phyloP scores from a whole-genome alignment of 2,113 vertebrate species.

The Macheiramphus alcinus region DNA sequence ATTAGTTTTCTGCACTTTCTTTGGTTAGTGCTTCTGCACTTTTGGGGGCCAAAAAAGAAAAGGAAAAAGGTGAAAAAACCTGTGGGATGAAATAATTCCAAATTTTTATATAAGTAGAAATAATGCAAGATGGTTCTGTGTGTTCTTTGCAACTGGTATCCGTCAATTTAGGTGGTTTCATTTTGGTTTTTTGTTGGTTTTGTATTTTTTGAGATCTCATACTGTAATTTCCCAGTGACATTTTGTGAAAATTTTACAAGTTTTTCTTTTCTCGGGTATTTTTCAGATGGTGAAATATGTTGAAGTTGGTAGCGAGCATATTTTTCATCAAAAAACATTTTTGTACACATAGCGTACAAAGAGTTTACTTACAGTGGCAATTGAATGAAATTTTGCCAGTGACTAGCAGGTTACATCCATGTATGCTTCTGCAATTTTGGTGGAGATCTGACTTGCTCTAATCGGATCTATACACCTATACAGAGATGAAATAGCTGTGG shows the following conservation, averaged over 20 bases:
- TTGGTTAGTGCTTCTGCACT: not conserved
- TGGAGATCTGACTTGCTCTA: not conserved
- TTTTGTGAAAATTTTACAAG: not conserved
- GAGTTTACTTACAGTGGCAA: not conserved
- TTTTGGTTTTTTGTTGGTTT: not conserved
- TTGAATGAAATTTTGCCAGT: not conserved
- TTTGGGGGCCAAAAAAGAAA: not conserved
- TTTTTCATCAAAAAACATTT: not conserved
- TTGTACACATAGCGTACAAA: not conserved
- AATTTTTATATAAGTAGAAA: not conserved
- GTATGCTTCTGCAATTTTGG: not conserved
- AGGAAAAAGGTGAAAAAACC: not conserved
- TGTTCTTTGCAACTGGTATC: not conserved
- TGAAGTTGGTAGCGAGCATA: not conserved
- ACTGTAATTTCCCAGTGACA: not conserved
- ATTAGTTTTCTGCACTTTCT: not conserved
- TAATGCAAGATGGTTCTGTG: not conserved
- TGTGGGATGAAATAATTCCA: not conserved
- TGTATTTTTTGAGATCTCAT: not conserved
- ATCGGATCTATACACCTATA: not conserved
- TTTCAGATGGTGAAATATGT: not conserved
- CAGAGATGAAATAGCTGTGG: not conserved
- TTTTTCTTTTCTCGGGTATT: not conserved
- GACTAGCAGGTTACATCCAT: not conserved
- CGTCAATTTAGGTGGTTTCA: not conserved